Percentiles rank a stretch among this genome's conserved stretches.
Conservation (phyloP, 1,140 invertebrate genomes). For the Brevipalpus yothersi region DNA sequence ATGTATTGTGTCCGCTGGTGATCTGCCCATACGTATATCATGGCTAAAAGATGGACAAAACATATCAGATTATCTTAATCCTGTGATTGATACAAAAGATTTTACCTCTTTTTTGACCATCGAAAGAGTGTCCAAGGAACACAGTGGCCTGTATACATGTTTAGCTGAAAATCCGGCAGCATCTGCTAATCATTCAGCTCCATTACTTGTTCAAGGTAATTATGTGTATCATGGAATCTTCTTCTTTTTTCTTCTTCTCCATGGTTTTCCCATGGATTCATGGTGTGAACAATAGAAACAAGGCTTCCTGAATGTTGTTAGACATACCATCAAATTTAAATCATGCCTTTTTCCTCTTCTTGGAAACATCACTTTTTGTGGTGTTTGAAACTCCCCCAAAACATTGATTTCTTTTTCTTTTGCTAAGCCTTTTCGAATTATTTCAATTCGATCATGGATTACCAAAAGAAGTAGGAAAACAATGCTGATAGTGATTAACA, state of each 20-base stretch:
- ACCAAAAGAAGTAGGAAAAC: no score
- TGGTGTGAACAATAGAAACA: no score
- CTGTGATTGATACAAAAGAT: background rate
- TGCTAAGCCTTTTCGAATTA: no score
- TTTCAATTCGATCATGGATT: no score
- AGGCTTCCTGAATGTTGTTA: no score
- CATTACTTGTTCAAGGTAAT: slow-evolving; percentile 24
- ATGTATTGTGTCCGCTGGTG: slow-evolving; percentile 45
- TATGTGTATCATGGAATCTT: background rate
- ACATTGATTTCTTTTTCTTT: no score
- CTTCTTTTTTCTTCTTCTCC: background rate
- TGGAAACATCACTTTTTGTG: no score
- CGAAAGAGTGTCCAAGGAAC: background rate
- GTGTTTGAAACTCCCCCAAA: no score
- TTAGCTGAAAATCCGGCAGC: slow-evolving; percentile 14
- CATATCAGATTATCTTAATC: background rate
- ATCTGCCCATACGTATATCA: background rate
- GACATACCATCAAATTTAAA: no score
- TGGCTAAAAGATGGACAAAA: background rate
- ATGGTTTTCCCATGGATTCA: background rate
- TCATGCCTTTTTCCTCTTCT: no score
- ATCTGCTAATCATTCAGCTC: slow-evolving; percentile 18
- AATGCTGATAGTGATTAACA: no score
- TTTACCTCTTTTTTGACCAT: background rate
- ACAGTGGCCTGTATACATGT: background rate